Evolutionary conservation across 2,113 vertebrate species (phyloP), one percentile per base, ranked within the genome.

Genomic region (Hippocampus zosterae): DNA sequence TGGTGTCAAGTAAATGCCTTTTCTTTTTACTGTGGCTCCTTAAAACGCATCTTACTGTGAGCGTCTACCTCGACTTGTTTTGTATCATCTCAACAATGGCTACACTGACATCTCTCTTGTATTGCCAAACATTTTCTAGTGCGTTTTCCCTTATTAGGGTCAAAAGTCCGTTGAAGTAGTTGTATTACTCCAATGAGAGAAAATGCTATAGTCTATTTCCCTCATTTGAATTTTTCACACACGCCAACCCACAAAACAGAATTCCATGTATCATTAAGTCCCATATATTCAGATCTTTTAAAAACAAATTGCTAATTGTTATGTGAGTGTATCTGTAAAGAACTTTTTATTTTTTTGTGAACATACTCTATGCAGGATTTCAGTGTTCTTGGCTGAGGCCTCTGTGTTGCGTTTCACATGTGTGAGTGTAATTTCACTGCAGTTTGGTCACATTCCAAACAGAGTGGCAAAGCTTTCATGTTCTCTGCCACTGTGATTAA

Each of bases 371-470:
- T 55, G 9, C 40, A 44, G 9, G 5, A 16, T 48, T 15, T 1
- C 29, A 33, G 15, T 16, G 3, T 29, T 29, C 44, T 15, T 65
- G 33, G 7, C 8, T 37, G 37, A 62, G 21, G 8, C 3, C 6
- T 40, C 15, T 10, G n/a, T 55, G 29, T 18, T 50, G 11, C 41
- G 50, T 40, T 15, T 37, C 19, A 62, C 46, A 11, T 56, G n/a
- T 23, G 18, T 16, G 25, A 37, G 6, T 68, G 41, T 53, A 46
- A 29, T 21, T 70, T 41, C 48, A 23, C 27, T 25, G 21, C 9
- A 19, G 63, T 68, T 73, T 55, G 29, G 50, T 72, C 41, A 68
- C 65, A 64, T 65, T 67, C 55, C 56, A 3, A 61, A 46, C 7
- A 37, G 3, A 27, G 23, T 57, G 18, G 10, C 42, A 44, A 44